phyloP scores from a whole-genome alignment of 2,113 vertebrate genomes.

The Poecile atricapillus region DNA sequence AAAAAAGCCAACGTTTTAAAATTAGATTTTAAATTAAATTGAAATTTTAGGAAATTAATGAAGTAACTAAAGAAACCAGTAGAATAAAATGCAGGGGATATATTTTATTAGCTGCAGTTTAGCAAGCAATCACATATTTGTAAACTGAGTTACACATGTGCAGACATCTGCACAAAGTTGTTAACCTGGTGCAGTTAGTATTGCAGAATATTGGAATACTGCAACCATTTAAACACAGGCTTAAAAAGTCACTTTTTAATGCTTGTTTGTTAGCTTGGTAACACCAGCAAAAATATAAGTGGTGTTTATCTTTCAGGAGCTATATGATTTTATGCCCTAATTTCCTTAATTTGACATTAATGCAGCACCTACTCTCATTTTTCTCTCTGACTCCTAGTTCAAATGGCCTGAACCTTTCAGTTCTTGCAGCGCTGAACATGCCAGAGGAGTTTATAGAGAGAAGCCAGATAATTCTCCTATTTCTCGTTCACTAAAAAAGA shows the following conservation, averaged over 20 bases:
- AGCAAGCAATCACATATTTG: not conserved
- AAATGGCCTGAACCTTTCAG: not conserved
- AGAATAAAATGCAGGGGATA: not conserved
- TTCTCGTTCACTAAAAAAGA: not conserved
- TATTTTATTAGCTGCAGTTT: not conserved
- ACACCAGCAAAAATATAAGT: not conserved
- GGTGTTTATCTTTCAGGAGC: not conserved
- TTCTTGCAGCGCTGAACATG: not conserved
- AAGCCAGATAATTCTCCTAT: not conserved
- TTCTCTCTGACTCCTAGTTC: not conserved
- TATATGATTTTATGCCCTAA: not conserved
- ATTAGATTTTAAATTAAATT: not conserved
- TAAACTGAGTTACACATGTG: not conserved
- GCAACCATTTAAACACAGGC: not conserved
- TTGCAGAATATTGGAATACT: not conserved
- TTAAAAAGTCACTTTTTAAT: not conserved
- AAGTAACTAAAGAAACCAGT: not conserved
- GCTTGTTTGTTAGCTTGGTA: not conserved
- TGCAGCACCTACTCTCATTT: not conserved
- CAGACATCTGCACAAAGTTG: not conserved
- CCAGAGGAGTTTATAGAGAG: not conserved
- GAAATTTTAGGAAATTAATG: not conserved
- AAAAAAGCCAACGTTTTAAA: rapidly evolving
- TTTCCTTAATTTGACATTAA: not conserved
- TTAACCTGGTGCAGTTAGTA: not conserved